Percentiles rank a stretch among this genome's conserved stretches.
Conservation (phyloP, 1,140 invertebrate species). For the Eriosoma lanigerum region DNA sequence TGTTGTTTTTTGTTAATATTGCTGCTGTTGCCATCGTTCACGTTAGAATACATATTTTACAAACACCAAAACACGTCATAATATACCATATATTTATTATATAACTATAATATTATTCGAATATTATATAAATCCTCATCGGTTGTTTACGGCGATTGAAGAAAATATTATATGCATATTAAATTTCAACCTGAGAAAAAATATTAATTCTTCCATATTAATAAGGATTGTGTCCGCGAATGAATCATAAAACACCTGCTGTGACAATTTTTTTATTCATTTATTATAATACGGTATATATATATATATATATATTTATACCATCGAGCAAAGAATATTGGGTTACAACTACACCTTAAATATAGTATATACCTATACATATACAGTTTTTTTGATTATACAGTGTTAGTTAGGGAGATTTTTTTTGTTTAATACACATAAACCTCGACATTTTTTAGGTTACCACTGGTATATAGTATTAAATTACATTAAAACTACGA, state of each 20-base stretch:
- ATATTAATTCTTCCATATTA: conserved; percentile 3
- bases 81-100: too few relatives aligned
- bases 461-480: background rate
- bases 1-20: background rate
- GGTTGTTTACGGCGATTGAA: background rate
- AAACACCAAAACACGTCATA: background rate
- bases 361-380: background rate
- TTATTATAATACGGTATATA: background rate
- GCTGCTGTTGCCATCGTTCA: background rate
- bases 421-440: background rate
- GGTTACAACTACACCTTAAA: conserved; percentile 17
- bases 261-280: background rate
- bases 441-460: background rate
- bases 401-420: background rate
- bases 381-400: background rate
- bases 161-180: conserved; percentile 10
- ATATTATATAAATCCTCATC: background rate
- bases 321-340: background rate
- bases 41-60: background rate
- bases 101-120: background rate
- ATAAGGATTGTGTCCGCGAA: conserved; percentile 8
- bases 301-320: conserved; percentile 7
- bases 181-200: background rate
- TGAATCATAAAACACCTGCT: conserved; percentile 38
- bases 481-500: background rate